A percentile compares a stretch with the other conserved stretches of the same genome.
Conservation (phyloP, 35 echinoderm and acorn worm genomes). For the Stichopus chloronotus region DNA sequence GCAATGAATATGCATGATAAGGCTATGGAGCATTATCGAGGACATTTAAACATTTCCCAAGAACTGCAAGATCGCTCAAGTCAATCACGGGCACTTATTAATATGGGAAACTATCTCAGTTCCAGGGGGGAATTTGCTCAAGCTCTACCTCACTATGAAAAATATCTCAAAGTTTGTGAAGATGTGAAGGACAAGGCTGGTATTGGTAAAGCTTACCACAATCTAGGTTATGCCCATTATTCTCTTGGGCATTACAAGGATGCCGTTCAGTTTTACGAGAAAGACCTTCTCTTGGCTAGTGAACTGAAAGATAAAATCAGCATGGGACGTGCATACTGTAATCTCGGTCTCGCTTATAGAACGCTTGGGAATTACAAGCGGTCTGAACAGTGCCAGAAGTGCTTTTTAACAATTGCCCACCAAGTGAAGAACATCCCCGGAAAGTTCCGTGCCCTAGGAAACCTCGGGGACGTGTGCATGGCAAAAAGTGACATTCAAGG, state of each 20-base stretch:
- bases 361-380: constrained; percentile 86
- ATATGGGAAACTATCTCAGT: constrained; percentile 94
- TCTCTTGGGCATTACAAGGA: constrained; percentile 94
- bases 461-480: constrained; percentile 97
- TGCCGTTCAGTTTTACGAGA: constrained; percentile 95
- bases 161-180: constrained; percentile 78
- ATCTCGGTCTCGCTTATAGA: constrained; percentile 93
- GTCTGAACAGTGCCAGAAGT: constrained; percentile 96
- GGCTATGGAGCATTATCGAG: constrained; percentile 93
- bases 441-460: constrained; percentile 96
- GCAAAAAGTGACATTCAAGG: constrained; percentile 85
- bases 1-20: constrained; percentile 93
- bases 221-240: constrained; percentile 95
- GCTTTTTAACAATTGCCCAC: constrained; percentile 92
- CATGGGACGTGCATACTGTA: constrained; percentile 96
- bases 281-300: constrained; percentile 80
- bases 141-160: constrained; percentile 89
- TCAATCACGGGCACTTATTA: constrained; percentile 83
- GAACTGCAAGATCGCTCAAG: constrained; percentile 92
- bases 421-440: constrained; percentile 94
- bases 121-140: constrained; percentile 92
- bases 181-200: constrained; percentile 73
- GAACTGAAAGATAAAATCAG: constrained; percentile 92
- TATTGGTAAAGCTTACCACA: constrained; percentile 92
- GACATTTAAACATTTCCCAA: constrained; percentile 77